phyloP scores from a whole-genome alignment of 2,113 vertebrate genomes.

The Lagopus muta region DNA sequence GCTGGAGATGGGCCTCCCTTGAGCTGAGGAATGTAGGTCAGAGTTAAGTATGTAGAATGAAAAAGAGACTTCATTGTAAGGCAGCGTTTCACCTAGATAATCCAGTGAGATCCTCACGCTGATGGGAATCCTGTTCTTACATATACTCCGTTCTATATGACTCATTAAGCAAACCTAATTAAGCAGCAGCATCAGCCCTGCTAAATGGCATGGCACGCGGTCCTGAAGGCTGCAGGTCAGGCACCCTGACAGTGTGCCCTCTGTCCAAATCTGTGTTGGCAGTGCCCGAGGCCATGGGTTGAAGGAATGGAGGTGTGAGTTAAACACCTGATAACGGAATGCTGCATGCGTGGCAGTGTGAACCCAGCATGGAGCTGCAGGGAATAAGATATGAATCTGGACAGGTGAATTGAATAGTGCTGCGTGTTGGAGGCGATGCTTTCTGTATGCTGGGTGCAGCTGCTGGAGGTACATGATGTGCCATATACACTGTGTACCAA shows the following conservation, averaged over 20 bases:
- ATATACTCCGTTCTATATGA: not conserved
- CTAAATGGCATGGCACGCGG: not conserved
- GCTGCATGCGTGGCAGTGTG: not conserved
- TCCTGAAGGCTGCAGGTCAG: not conserved
- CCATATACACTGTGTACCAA: not conserved
- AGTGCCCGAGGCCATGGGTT: not conserved
- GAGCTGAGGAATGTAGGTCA: constrained; percentile 31
- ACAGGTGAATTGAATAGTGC: not conserved
- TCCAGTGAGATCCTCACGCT: not conserved
- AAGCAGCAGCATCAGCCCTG: not conserved
- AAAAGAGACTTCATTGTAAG: not conserved
- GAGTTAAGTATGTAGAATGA: constrained; percentile 30
- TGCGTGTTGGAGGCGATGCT: not conserved
- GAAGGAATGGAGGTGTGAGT: not conserved
- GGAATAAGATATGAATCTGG: not conserved
- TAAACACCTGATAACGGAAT: not conserved
- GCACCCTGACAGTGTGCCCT: not conserved
- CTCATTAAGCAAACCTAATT: constrained; percentile 35
- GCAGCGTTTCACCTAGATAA: constrained; percentile 34
- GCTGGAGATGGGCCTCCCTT: not conserved
- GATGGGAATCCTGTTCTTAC: constrained; percentile 5
- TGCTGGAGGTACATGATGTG: not conserved
- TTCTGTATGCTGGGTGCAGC: not conserved
- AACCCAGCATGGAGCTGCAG: rapidly evolving
- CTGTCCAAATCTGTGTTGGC: not conserved